Evolutionary conservation across 2,797 vertebrate species (phyloP).

Genomic region (Sitta carolinensis): DNA sequence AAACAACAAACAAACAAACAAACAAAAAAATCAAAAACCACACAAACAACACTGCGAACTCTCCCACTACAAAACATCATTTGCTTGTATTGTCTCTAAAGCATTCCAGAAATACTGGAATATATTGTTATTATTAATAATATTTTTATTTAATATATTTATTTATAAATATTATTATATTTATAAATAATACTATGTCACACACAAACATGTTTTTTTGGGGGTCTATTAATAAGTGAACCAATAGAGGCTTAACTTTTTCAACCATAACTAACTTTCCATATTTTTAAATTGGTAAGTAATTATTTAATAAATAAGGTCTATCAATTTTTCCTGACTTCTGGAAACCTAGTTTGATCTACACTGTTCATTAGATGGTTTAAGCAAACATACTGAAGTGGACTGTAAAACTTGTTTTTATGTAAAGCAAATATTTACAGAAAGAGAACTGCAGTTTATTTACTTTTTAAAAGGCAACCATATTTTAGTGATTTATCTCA

Average conservation of each 20-base stretch:
- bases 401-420: neutral
- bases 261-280: neutral
- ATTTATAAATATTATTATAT: no score
- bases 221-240: neutral
- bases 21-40: rapidly evolving
- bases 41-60: neutral
- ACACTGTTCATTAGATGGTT: neutral
- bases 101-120: neutral
- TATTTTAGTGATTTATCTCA: neutral
- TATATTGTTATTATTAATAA: neutral
- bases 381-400: neutral
- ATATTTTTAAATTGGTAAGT: neutral
- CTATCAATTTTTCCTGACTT: neutral
- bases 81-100: neutral
- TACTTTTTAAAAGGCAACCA: neutral
- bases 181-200: neutral
- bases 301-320: neutral
- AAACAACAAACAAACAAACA: neutral
- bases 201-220: neutral
- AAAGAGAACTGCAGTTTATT: neutral
- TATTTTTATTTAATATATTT: no score
- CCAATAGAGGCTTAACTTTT: neutral
- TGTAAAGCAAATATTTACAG: neutral
- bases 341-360: neutral
- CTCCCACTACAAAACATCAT: rapidly evolving